Evolutionary conservation across 1,140 invertebrate species (phyloP).

Genomic region (Aradophagus sp.): DNA sequence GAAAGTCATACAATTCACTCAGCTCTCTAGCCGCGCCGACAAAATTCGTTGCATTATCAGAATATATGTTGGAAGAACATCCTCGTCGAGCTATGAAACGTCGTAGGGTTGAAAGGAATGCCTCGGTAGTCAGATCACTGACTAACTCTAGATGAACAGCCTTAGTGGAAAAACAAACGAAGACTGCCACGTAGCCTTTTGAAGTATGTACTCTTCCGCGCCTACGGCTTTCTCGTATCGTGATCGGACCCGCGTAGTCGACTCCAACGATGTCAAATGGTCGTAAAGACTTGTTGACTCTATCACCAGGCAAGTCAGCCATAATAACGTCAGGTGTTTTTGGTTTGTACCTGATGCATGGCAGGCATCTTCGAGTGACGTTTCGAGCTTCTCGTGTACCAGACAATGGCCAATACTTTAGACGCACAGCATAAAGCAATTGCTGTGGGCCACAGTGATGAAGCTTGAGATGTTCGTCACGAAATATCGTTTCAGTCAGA

Average conservation of each 20-base stretch:
- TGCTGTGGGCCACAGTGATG: too few species aligned
- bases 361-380: too few species aligned
- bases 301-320: too few species aligned
- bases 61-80: not conserved
- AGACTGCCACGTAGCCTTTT: constrained; percentile 5
- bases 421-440: too few species aligned
- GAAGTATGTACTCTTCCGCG: not conserved
- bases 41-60: constrained; percentile 15
- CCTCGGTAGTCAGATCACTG: constrained; percentile 3
- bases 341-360: too few species aligned
- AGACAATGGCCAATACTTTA: too few species aligned
- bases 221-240: constrained; percentile 1
- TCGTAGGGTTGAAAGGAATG: constrained; percentile 3
- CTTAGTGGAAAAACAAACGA: constrained; percentile 5
- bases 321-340: too few species aligned
- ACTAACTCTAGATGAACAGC: constrained; percentile 7
- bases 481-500: constrained; percentile 9
- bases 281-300: too few species aligned
- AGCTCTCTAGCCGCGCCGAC: not conserved
- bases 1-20: not conserved
- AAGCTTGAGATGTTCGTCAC: too few species aligned
- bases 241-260: constrained; percentile 1
- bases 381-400: too few species aligned
- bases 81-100: constrained; percentile 5
- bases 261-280: not conserved